Percentiles rank a stretch among this genome's conserved stretches.
Conservation (phyloP, 2,113 vertebrate genomes). For the Litocranius walleri region DNA sequence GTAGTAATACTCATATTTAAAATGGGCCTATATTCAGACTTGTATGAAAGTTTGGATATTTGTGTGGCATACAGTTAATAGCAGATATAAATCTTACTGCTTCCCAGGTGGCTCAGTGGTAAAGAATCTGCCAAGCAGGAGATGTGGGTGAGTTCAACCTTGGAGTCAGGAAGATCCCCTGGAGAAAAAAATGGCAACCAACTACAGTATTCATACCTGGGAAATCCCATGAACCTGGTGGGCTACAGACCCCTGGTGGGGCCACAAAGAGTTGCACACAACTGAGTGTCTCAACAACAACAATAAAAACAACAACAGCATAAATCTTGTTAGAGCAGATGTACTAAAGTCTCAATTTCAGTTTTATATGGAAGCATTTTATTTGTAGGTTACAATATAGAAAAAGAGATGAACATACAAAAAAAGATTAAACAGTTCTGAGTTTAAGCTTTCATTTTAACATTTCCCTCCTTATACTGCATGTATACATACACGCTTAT, state of each 20-base stretch:
- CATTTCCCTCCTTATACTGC: background rate
- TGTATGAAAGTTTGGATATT: background rate
- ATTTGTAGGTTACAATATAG: background rate
- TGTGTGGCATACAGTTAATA: background rate
- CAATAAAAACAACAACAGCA: background rate
- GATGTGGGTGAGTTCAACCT: background rate
- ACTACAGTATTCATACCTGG: background rate
- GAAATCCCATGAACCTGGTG: background rate
- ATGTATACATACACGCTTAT: background rate
- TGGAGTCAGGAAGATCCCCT: background rate
- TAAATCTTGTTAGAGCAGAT: background rate
- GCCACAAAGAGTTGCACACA: background rate
- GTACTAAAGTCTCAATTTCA: background rate
- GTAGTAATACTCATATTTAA: background rate
- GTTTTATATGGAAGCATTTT: background rate
- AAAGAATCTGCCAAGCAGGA: background rate
- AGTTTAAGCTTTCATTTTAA: background rate
- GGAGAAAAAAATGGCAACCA: background rate
- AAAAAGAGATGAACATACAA: background rate
- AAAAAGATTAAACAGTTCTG: background rate
- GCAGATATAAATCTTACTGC: background rate
- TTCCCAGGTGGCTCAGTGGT: background rate
- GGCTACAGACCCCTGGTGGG: background rate
- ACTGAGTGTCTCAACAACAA: background rate
- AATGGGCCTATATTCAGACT: background rate